phyloP scores from a whole-genome alignment of 2,888 invertebrate species.

The Cataglyphis livida region DNA sequence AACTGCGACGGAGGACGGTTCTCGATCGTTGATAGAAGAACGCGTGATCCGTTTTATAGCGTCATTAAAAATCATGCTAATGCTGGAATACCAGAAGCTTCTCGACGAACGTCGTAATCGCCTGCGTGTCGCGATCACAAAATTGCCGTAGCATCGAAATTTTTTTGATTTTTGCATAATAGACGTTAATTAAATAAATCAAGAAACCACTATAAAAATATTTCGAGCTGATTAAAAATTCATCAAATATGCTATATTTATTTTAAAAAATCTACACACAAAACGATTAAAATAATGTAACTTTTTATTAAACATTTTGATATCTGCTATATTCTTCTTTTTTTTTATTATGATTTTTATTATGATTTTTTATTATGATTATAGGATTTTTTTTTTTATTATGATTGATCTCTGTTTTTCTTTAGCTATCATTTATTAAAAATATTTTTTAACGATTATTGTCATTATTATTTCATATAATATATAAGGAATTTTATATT shows the following conservation, averaged over 20 bases:
- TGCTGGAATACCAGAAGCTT: neutral
- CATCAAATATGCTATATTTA: neutral
- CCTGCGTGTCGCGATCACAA: neutral
- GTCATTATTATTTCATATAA: neutral
- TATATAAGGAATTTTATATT: neutral
- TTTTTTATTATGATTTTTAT: neutral
- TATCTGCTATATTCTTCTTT: neutral
- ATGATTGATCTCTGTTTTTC: neutral
- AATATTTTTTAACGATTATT: neutral
- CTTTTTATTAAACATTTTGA: too few species aligned
- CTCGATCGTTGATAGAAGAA: neutral
- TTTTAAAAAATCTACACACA: neutral
- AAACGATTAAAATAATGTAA: neutral
- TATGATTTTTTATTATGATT: too few species aligned
- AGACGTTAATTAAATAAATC: conserved; percentile 9
- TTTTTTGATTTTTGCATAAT: neutral
- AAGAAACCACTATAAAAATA: neutral
- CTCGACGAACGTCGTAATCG: neutral
- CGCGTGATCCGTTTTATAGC: neutral
- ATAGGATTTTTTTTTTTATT: neutral
- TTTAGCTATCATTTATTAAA: neutral
- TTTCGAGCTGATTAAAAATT: neutral
- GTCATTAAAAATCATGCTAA: conserved; percentile 7
- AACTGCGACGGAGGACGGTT: neutral
- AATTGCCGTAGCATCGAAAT: neutral